These are phyloP conservation scores for Palythoa heliodiscus DNA, from an alignment of 92 coral and sea anemone genomes.

Conservation along the genomic window DNA sequence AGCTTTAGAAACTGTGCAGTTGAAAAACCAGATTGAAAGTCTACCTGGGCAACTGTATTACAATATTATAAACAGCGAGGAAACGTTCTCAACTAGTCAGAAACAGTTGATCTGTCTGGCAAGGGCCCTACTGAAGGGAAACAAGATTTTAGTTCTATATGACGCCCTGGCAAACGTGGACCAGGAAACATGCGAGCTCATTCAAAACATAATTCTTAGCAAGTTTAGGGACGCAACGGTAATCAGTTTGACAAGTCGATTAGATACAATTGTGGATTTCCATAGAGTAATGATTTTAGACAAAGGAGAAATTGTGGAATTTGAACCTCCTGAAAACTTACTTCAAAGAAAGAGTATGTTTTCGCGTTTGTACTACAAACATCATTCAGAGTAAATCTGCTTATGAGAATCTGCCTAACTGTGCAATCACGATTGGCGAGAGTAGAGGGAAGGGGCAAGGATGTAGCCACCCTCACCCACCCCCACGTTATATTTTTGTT, in stretches of 20 bases:
- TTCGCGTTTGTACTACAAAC: slow-evolving; percentile 30
- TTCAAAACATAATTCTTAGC: slow-evolving; percentile 40
- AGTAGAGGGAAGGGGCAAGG: too few species aligned
- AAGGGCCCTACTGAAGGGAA: slow-evolving; percentile 47
- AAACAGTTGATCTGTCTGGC: slow-evolving; percentile 49
- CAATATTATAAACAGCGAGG: slow-evolving; percentile 21
- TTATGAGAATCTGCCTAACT: too few species aligned
- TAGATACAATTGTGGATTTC: slow-evolving; percentile 49
- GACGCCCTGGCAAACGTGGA: slow-evolving; percentile 45
- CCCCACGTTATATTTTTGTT: too few species aligned
- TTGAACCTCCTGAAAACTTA: slow-evolving; percentile 44
- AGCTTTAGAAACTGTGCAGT: slow-evolving; percentile 49
- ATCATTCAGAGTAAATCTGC: slow-evolving; percentile 5
- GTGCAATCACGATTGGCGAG: too few species aligned
- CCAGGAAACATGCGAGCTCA: slow-evolving; percentile 43
- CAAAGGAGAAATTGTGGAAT: slow-evolving; percentile 46
- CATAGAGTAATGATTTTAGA: slow-evolving; percentile 60
- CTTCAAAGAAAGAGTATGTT: slow-evolving; percentile 51
- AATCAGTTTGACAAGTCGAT: slow-evolving; percentile 46
- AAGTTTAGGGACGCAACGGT: slow-evolving; percentile 48
- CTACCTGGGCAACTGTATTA: slow-evolving; percentile 47
- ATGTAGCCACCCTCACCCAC: too few species aligned
- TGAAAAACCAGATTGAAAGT: slow-evolving; percentile 46
- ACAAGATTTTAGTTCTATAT: slow-evolving; percentile 48
- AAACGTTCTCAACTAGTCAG: slow-evolving; percentile 34